A percentile compares a stretch with the other conserved stretches of the same genome.
Evolutionary conservation across 2,888 invertebrate species (phyloP).

Genomic region (Phorcus lineatus): DNA sequence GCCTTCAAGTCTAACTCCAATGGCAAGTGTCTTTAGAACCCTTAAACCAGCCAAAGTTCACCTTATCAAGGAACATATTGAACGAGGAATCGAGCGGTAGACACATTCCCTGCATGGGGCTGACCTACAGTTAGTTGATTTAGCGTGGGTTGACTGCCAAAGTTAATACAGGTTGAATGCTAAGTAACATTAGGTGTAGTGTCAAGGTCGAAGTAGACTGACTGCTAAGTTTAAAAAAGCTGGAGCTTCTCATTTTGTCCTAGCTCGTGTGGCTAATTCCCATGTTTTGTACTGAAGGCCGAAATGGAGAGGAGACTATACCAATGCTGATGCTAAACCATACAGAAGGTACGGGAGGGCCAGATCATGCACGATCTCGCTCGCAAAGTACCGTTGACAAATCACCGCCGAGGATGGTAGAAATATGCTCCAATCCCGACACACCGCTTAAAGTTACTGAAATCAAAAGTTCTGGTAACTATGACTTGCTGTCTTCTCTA

Average conservation of each 20-base stretch:
- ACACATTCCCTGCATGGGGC: no score
- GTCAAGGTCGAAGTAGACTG: no score
- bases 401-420: conserved; percentile 63
- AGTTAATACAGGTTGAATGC: no score
- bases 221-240: no score
- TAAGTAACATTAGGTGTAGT: no score
- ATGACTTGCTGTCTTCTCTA: conserved; percentile 31
- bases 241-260: not conserved
- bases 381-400: conserved; percentile 49
- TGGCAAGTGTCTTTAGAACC: no score
- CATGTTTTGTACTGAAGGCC: conserved; percentile 45
- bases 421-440: conserved; percentile 66
- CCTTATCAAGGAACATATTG: no score
- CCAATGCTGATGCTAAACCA: conserved; percentile 74
- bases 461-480: conserved; percentile 62
- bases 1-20: no score
- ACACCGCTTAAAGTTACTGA: conserved; percentile 67
- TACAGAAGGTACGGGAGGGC: conserved; percentile 56
- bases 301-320: conserved; percentile 72
- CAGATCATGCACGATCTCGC: conserved; percentile 31
- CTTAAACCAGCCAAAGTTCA: no score
- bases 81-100: no score
- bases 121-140: no score
- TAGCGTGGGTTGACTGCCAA: no score
- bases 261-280: not conserved